Conservation (phyloP, 2,797 vertebrate genomes). For the Petrocephalus schoutedeni region DNA sequence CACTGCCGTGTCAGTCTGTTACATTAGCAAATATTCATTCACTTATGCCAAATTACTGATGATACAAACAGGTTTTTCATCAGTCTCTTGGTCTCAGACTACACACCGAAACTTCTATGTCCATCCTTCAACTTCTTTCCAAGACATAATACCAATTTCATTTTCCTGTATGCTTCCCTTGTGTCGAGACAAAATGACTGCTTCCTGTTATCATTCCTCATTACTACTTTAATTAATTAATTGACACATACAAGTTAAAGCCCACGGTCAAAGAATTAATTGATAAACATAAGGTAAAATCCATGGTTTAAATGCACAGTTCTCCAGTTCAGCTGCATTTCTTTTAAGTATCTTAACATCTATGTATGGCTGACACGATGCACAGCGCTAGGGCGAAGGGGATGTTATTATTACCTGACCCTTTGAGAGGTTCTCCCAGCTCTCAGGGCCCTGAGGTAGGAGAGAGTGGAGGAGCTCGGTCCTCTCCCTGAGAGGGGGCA, state of each 20-base stretch:
- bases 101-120: not conserved
- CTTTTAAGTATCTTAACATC: not conserved
- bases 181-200: not conserved
- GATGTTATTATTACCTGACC: slow-evolving; percentile 59
- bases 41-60: not conserved
- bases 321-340: not conserved
- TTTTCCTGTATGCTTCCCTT: not conserved
- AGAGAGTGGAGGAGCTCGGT: slow-evolving; percentile 73
- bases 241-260: not conserved
- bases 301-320: not conserved
- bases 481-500: slow-evolving; percentile 73
- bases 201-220: not conserved
- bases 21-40: not conserved
- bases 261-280: not conserved
- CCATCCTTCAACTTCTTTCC: not conserved
- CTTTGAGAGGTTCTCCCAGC: slow-evolving; percentile 72
- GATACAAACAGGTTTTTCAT: not conserved
- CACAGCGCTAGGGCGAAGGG: not conserved
- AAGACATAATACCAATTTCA: not conserved
- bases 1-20: not conserved
- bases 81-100: not conserved
- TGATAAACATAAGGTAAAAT: not conserved
- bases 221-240: not conserved
- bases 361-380: not conserved
- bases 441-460: slow-evolving; percentile 73